Evolutionary conservation across 2,888 invertebrate species (phyloP).

Genomic region (Saturnia japonica): DNA sequence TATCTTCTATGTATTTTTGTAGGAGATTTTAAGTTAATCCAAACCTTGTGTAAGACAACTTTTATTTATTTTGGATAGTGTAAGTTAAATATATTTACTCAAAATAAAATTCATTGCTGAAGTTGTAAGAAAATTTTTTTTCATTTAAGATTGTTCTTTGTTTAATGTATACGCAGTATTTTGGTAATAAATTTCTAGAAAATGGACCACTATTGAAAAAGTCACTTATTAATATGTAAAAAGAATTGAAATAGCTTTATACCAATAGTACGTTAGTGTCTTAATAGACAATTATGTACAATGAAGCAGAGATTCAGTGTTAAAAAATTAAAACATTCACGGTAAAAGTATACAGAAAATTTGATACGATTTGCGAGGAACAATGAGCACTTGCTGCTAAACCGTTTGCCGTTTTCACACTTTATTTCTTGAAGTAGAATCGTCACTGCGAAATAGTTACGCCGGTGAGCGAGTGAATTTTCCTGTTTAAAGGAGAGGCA

Average conservation of each 20-base stretch:
- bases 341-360: not conserved
- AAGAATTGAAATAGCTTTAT: too few species aligned
- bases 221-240: too few species aligned
- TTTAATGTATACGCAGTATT: not conserved
- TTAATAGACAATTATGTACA: too few species aligned
- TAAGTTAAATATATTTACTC: not conserved
- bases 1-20: not conserved
- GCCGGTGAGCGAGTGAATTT: conserved; percentile 49
- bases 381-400: conserved; percentile 10
- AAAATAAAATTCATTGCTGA: not conserved
- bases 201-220: not conserved
- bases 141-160: not conserved
- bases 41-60: too few species aligned
- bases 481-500: conserved; percentile 62
- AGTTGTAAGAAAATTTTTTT: not conserved
- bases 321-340: not conserved
- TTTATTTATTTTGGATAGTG: not conserved
- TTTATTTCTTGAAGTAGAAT: conserved; percentile 31
- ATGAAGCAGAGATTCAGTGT: not conserved
- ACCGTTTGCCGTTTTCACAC: conserved; percentile 25
- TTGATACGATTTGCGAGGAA: conserved; percentile 12
- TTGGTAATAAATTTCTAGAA: not conserved
- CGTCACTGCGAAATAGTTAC: conserved; percentile 47
- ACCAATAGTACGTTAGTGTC: too few species aligned
- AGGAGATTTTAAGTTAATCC: not conserved